phyloP scores from a whole-genome alignment of 2,113 vertebrate species.

The Tychaedon coryphoeus region DNA sequence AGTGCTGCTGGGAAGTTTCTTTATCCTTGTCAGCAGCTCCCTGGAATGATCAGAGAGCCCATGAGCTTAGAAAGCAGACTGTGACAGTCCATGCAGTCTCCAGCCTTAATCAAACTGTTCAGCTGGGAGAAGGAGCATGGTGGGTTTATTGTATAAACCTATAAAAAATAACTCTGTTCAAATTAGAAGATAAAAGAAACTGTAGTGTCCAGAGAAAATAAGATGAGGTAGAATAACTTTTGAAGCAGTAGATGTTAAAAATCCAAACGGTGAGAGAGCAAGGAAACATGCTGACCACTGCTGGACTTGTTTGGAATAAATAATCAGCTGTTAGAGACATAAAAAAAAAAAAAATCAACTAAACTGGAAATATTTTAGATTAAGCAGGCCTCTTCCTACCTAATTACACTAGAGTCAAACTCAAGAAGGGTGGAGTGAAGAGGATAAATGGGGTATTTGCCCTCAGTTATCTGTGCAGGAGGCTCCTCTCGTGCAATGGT shows the following conservation, averaged over 20 bases:
- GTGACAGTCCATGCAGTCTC: not conserved
- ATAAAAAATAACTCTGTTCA: not conserved
- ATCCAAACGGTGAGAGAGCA: not conserved
- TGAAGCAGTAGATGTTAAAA: not conserved
- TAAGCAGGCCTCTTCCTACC: not conserved
- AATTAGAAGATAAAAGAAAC: not conserved
- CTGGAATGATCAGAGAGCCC: not conserved
- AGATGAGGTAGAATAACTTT: not conserved
- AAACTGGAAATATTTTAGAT: not conserved
- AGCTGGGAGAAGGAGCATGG: not conserved
- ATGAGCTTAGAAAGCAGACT: too few species aligned
- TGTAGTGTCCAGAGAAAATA: not conserved
- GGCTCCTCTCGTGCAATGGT: rapidly evolving
- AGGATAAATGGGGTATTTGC: not conserved
- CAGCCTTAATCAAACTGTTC: not conserved
- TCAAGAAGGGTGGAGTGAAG: not conserved
- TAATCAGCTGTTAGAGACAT: not conserved
- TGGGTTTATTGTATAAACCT: not conserved
- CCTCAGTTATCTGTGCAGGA: not conserved
- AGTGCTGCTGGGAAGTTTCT: not conserved
- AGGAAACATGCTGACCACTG: rapidly evolving
- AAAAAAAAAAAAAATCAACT: not conserved
- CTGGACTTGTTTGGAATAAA: not conserved
- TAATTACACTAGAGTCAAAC: not conserved
- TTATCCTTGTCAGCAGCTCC: not conserved